Evolutionary conservation across 2,888 invertebrate genomes (phyloP), one percentile per base, ranked within the genome.

Genomic region (Chesias legatella): DNA sequence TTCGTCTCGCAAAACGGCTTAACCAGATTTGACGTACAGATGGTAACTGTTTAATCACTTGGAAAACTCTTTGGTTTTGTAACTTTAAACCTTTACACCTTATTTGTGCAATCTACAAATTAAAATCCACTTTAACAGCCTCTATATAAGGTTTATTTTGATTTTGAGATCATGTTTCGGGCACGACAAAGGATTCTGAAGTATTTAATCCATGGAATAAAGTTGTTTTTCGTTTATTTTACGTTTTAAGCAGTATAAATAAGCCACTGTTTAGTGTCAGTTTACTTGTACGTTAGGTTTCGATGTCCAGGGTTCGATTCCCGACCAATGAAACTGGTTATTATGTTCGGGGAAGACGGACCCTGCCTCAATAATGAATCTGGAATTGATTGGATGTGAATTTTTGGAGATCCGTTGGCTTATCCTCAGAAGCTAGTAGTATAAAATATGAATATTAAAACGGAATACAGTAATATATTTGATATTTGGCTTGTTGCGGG

Each of bases 221-320:
- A 51, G 67, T 63, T 29, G 43, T 1, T 43, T 63, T 64, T 72
- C 10, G 35, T 32, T 37, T 67, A 52, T 22, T 31, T 32, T 6
- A 25, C 9, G 20, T 34, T 37, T 51, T 61, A 61, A 68, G 51
- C 43, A 61, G 68, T 66, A 70, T 69, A 66, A 73, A 70, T 64
- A 66, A 75, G 79, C 82, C 82, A 79, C 80, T 79, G 81, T 81
- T 79, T 73, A 76, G 81, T 82, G 69, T 84, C 82, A 52, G 73
- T 66, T 85, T 83, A 78, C 84, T 61, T 72, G 71, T 73, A 64
- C 57, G 60, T 52, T 68, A 60, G 73, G 80, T 78, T 74, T 83
- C 73, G 72, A 83, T 84, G 77, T 75, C 73, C 72, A 60, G 72
- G 70, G 70, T 74, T 69, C 63, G 73, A 74, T 76, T 76, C 69